Conservation (phyloP, 2,113 vertebrate genomes). For the Halichoerus grypus region DNA sequence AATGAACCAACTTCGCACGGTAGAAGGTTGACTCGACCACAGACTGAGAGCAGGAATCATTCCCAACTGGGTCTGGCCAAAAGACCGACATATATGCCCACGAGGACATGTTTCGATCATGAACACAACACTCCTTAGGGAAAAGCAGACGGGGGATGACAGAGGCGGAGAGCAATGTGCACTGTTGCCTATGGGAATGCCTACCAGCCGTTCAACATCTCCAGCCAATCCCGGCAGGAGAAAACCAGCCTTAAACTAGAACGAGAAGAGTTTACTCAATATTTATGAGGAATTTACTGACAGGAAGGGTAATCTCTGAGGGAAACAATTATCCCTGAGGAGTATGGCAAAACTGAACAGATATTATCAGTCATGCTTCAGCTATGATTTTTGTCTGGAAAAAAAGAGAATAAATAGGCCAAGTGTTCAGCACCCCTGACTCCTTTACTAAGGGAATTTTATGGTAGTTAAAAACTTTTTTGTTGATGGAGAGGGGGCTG, state of each 20-base stretch:
- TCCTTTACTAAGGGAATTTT: background rate
- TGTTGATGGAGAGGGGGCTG: background rate
- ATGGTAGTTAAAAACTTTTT: background rate
- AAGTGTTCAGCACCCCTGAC: background rate
- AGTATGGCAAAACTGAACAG: background rate
- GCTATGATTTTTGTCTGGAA: background rate
- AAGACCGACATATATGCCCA: background rate
- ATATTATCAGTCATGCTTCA: background rate
- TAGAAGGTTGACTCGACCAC: background rate
- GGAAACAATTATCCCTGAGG: background rate
- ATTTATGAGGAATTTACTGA: background rate
- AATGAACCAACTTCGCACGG: background rate
- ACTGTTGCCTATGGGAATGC: background rate
- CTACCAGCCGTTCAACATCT: background rate
- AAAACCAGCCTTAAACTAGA: background rate
- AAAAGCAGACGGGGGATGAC: accelerated
- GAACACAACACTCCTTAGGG: background rate
- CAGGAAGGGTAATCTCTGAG: background rate
- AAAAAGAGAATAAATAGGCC: background rate
- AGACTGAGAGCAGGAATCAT: background rate
- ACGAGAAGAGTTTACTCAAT: background rate
- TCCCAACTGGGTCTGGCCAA: background rate
- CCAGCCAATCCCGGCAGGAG: background rate
- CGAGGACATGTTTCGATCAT: accelerated
- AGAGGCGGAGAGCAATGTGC: accelerated